Conservation (phyloP, 2,113 vertebrate species). For the Crotophaga sulcirostris region DNA sequence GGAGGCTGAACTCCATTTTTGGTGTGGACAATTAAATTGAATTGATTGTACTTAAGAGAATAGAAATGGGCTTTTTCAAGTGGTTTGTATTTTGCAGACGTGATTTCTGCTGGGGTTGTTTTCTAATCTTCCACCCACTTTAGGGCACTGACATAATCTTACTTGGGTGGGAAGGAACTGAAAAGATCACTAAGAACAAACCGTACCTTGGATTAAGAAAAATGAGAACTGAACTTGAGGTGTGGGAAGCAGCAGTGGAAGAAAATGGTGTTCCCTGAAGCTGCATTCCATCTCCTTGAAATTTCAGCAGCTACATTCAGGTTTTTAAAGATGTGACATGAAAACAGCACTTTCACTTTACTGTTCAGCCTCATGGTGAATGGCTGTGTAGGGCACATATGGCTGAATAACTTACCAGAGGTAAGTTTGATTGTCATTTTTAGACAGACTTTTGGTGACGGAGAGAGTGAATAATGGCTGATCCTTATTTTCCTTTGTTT, state of each 20-base stretch:
- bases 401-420: not conserved
- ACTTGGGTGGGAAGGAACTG: not conserved
- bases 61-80: not conserved
- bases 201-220: not conserved
- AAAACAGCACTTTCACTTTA: not conserved
- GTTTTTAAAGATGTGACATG: not conserved
- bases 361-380: not conserved
- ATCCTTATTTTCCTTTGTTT: not conserved
- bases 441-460: not conserved
- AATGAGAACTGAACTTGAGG: not conserved
- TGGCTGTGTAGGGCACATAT: not conserved
- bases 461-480: not conserved
- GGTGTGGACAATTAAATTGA: not conserved
- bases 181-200: not conserved
- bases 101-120: not conserved
- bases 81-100: not conserved
- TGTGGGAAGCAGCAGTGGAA: not conserved
- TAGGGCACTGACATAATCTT: not conserved
- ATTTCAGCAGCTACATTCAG: not conserved
- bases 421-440: conserved; percentile 15
- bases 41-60: not conserved
- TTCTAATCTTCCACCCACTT: not conserved
- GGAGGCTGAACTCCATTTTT: not conserved
- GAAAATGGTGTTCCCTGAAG: not conserved
- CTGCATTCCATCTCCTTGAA: not conserved